These are phyloP conservation scores for Emmelina monodactyla DNA, from an alignment of 2,888 invertebrate genomes.

Conservation along the genomic window DNA sequence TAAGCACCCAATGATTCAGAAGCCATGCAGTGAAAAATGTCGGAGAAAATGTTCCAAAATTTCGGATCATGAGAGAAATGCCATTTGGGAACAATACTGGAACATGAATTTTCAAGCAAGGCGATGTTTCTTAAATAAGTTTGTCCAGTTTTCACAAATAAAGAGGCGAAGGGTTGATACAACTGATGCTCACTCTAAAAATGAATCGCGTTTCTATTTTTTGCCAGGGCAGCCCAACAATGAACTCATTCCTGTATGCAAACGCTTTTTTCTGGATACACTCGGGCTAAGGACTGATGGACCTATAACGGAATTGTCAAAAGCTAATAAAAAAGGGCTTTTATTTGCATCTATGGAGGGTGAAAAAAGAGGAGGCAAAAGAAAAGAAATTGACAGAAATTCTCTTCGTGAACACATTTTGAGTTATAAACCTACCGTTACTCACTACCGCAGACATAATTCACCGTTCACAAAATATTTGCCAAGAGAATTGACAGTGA, in stretches of 20 bases:
- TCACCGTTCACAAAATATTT: constrained; percentile 11
- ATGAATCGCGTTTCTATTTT: neutral
- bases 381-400: neutral
- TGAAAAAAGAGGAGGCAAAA: neutral
- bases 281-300: neutral
- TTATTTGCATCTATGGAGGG: neutral
- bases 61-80: neutral
- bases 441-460: constrained; percentile 12
- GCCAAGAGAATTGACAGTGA: constrained; percentile 8
- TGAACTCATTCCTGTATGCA: neutral
- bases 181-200: neutral
- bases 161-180: neutral
- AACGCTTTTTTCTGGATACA: neutral
- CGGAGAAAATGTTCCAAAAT: too few species aligned
- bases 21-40: too few species aligned
- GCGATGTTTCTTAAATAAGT: constrained; percentile 1
- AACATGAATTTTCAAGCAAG: neutral
- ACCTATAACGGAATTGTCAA: constrained; percentile 1
- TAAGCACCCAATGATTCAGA: too few species aligned
- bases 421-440: constrained; percentile 3
- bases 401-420: constrained; percentile 2
- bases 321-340: neutral
- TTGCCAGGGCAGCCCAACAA: neutral
- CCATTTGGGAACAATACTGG: constrained; percentile 1
- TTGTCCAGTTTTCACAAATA: neutral